Percentiles rank a stretch among this genome's conserved stretches.
Evolutionary conservation across 2,888 invertebrate species (phyloP).

Genomic region (Hartigia nigra): DNA sequence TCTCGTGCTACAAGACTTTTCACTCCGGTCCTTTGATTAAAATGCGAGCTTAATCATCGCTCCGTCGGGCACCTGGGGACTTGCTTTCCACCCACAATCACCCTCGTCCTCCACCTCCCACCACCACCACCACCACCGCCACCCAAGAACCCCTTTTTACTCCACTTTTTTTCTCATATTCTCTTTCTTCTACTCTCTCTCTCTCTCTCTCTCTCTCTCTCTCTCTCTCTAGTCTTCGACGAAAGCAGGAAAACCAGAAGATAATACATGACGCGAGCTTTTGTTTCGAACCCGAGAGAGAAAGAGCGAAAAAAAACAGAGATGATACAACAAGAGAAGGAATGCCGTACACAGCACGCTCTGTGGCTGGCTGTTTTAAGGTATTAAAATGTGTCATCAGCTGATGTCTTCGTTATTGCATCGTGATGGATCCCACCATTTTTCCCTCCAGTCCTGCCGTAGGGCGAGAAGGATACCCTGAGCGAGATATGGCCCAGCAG

Average conservation of each 20-base stretch:
- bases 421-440: constrained; percentile 37
- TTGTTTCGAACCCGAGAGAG: constrained; percentile 43
- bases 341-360: constrained; percentile 8
- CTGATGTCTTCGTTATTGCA: constrained; percentile 59
- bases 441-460: constrained; percentile 13
- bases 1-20: constrained; percentile 62
- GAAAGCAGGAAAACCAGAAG: constrained; percentile 51
- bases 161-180: background rate
- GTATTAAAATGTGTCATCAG: constrained; percentile 65
- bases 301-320: constrained; percentile 18
- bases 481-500: background rate
- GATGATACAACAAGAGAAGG: constrained; percentile 13
- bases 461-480: background rate
- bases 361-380: constrained; percentile 54
- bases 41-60: constrained; percentile 65
- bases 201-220: constrained; percentile 26
- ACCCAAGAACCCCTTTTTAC: background rate
- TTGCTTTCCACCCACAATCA: constrained; percentile 35
- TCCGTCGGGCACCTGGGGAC: constrained; percentile 59
- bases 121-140: no score
- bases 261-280: constrained; percentile 58
- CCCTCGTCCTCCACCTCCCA: constrained; percentile 13
- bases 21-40: constrained; percentile 64
- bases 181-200: constrained; percentile 21
- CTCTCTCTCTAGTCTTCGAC: constrained; percentile 34